A percentile compares a stretch with the other conserved stretches of the same genome.
Evolutionary conservation across 2,113 vertebrate species (phyloP).

Genomic region (Ploceus nigricollis): DNA sequence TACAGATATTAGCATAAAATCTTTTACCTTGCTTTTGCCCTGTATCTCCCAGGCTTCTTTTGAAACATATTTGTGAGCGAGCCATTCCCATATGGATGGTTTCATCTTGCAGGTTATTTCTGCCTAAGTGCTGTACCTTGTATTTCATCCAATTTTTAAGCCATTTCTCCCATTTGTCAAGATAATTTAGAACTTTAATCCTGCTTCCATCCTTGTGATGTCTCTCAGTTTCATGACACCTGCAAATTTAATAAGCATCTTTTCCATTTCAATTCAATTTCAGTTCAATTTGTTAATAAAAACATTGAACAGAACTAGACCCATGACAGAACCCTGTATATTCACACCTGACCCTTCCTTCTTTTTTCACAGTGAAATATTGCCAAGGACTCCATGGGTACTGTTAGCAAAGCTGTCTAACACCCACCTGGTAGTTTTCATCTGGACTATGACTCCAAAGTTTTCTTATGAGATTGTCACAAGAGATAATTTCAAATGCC

Average conservation of each 20-base stretch:
- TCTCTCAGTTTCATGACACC: neutral
- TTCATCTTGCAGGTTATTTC: neutral
- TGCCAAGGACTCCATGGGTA: neutral
- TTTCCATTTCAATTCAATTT: conserved; percentile 45
- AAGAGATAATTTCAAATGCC: neutral
- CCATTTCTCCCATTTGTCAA: conserved; percentile 15
- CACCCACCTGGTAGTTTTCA: neutral
- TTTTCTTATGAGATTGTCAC: neutral
- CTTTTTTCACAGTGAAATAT: conserved; percentile 7
- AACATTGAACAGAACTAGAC: conserved; percentile 29
- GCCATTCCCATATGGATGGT: neutral
- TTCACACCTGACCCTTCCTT: neutral
- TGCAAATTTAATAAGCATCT: conserved; percentile 16
- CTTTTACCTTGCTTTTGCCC: neutral
- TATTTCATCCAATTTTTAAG: conserved; percentile 27
- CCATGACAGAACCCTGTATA: neutral
- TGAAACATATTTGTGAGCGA: neutral
- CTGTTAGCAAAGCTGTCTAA: conserved; percentile 21
- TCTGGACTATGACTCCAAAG: neutral
- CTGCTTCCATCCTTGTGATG: neutral
- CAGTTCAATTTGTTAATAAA: conserved; percentile 49
- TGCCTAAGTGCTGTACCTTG: neutral
- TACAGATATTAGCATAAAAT: neutral
- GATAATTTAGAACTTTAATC: neutral
- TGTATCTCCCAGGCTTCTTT: neutral